A percentile compares a stretch with the other conserved stretches of the same genome.
These are phyloP conservation scores for Bombus pyrosoma DNA, from an alignment of 1,140 invertebrate species.

Conservation along the genomic window DNA sequence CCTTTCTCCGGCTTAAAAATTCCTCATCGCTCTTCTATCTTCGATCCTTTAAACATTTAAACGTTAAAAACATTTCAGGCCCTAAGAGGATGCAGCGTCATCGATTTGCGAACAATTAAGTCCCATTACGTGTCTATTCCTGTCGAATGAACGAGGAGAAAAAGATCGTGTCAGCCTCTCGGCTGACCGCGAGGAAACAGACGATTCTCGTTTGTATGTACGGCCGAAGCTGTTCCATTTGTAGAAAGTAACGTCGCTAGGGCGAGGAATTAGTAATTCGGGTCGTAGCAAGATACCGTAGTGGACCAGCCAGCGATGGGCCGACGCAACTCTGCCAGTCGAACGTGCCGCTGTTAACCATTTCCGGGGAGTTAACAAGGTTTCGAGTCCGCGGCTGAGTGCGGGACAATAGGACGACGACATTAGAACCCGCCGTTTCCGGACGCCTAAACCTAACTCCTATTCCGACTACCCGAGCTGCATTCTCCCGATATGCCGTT, in stretches of 20 bases:
- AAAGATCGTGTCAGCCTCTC: background rate
- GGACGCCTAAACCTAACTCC: conserved; percentile 62
- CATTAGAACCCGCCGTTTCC: conserved; percentile 65
- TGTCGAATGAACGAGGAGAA: background rate
- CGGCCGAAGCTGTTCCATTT: conserved; percentile 49
- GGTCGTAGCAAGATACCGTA: conserved; percentile 52
- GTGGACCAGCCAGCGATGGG: conserved; percentile 12
- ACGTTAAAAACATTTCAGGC: background rate
- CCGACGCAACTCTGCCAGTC: conserved; percentile 37
- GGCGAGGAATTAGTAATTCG: conserved; percentile 56
- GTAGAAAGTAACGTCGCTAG: conserved; percentile 57
- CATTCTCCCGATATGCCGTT: conserved; percentile 7
- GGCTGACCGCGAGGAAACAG: background rate
- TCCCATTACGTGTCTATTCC: background rate
- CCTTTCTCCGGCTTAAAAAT: background rate
- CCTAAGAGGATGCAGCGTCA: background rate
- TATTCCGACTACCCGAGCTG: conserved; percentile 22
- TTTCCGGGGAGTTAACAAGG: conserved; percentile 76
- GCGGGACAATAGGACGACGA: conserved; percentile 71
- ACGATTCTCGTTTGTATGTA: conserved; percentile 60
- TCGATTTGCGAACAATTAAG: background rate
- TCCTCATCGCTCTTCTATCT: background rate
- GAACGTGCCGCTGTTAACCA: conserved; percentile 74
- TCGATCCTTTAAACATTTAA: too few relatives aligned
- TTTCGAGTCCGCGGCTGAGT: conserved; percentile 68